Base-by-base conservation (phyloP, 1,140 invertebrate species). In the Portunus trituberculatus region DNA sequence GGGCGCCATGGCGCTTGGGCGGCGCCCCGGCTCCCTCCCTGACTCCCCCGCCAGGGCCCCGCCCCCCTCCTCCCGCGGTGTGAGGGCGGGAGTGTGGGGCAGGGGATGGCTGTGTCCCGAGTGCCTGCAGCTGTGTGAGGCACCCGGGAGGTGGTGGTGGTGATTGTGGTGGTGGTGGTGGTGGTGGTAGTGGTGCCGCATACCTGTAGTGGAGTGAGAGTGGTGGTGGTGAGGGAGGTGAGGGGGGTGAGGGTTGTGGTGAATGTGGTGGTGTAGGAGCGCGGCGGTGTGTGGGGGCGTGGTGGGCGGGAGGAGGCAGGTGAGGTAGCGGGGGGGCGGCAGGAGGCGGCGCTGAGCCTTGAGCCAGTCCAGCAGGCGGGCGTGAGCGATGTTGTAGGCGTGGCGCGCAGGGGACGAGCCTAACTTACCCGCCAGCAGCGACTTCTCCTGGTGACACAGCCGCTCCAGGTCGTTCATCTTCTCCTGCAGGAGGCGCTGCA, bases 381-480 rank as follows among this genome's bases (percentile, higher is more conserved):
- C 92, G 93, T 95, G 95, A 84, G 96, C 96, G 76, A 96, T 95
- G 89, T 94, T 93, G 91, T 95, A 96, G 89, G 96, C 96, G 87
- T 95, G 95, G 76, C 93, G 91, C 87, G 83, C 93, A 59, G 94
- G 92, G 39, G 95, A 95, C 39, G 93, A 92, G 86, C 91, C 91
- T 87, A 95, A 97, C 96, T 96, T 97, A 96, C 96, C 96, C 39
- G 96, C 94, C 82, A 97, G 92, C 32, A 99, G 97, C 96, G 99
- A 98, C 93, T 98, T 97, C 97, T 99, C 99, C 76, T 98, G 97
- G 45, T 98, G 97, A 96, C 98, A 98, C 4, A 99, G 97, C 92
- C 98, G 97, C 96, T 99, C 98, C 52, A 99, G 97, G 97, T 99
- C 98, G 87, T 98, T 97, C 97, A 99, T 98, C 97, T 99, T 99